Percentiles rank a stretch among this genome's conserved stretches.
Evolutionary conservation across 2,797 vertebrate species (phyloP).

Genomic region (Thunnus albacares): DNA sequence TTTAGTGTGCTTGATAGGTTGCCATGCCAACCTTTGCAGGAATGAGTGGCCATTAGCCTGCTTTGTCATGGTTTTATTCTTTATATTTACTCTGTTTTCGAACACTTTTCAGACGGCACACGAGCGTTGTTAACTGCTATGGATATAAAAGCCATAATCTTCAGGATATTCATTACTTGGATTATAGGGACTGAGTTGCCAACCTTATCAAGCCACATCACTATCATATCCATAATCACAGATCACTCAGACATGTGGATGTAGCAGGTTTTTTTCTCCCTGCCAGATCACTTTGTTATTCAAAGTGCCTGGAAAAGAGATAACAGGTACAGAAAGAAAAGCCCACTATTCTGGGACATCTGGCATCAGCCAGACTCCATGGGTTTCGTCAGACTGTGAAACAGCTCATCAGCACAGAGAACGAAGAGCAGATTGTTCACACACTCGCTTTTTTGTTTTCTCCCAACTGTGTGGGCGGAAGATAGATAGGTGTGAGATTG

Average conservation of each 20-base stretch:
- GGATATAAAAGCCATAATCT: conserved; percentile 28
- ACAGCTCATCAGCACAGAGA: conserved; percentile 56
- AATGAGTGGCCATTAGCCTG: not conserved
- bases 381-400: conserved; percentile 47
- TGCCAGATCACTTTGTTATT: conserved; percentile 30
- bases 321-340: conserved; percentile 64
- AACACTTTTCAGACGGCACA: conserved; percentile 4
- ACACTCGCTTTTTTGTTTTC: conserved; percentile 64
- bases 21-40: conserved; percentile 22
- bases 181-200: conserved; percentile 26
- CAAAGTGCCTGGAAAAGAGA: conserved; percentile 34
- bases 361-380: conserved; percentile 45
- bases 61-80: conserved; percentile 10
- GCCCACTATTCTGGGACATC: conserved; percentile 61
- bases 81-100: not conserved
- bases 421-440: conserved; percentile 65
- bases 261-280: not conserved
- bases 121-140: not conserved
- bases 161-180: conserved; percentile 34
- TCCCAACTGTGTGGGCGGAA: conserved; percentile 52
- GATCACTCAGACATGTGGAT: conserved; percentile 32
- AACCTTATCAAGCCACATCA: conserved; percentile 24
- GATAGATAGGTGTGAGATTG: conserved; percentile 60
- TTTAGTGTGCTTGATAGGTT: conserved; percentile 14
- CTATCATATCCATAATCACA: conserved; percentile 21